Evolutionary conservation across 2,888 invertebrate species (phyloP).

Genomic region (Selenia dentaria): DNA sequence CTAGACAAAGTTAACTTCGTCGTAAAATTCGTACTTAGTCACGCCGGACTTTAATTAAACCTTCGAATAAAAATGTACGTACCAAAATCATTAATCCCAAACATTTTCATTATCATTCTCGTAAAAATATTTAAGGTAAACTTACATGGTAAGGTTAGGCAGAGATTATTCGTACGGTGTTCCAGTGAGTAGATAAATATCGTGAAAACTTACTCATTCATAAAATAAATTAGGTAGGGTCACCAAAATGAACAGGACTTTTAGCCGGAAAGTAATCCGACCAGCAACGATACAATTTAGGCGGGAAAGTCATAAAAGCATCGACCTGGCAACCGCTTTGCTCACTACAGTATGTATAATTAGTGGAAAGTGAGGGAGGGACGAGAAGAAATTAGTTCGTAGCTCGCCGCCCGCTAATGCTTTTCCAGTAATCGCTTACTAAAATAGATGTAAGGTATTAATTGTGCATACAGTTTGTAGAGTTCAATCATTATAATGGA

Average conservation of each 20-base stretch:
- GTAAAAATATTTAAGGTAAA: no score
- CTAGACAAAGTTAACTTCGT: no score
- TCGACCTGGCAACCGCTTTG: conserved; percentile 58
- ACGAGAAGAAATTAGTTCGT: conserved; percentile 48
- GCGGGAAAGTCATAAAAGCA: conserved; percentile 44
- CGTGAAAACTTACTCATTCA: conserved; percentile 15
- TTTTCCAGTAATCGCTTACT: conserved; percentile 40
- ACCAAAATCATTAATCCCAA: no score
- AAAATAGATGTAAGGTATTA: conserved; percentile 24
- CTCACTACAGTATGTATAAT: conserved; percentile 56
- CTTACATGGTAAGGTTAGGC: no score
- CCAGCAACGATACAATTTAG: conserved; percentile 39
- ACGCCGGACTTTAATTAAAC: no score
- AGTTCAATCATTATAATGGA: conserved; percentile 11
- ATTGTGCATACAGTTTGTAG: conserved; percentile 8
- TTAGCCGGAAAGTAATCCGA: conserved; percentile 27
- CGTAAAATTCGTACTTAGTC: no score
- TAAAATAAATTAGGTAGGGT: conserved; percentile 3
- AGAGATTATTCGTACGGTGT: no score
- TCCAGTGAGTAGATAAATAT: not conserved
- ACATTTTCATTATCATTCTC: no score
- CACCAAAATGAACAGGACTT: conserved; percentile 21
- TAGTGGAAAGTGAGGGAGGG: conserved; percentile 52
- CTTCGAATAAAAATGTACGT: no score
- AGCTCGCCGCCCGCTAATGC: conserved; percentile 40